Base-by-base conservation (phyloP, 2,113 vertebrate species). In the Apistogramma diplotaenia region DNA sequence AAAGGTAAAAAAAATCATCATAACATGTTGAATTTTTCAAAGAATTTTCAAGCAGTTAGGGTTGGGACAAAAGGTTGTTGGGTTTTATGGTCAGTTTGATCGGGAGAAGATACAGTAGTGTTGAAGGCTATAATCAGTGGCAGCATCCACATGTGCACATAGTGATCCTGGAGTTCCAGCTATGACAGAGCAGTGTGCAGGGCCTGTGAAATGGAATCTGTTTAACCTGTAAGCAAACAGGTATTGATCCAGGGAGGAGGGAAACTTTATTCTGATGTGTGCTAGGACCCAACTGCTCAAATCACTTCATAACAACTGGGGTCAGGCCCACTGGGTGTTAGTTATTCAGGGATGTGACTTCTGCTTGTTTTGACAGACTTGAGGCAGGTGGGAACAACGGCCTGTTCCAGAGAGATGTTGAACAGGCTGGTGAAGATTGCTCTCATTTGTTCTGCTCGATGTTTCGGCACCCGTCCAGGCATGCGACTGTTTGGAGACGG, bases 181-280 rank as follows among this genome's bases (percentile, higher is more conserved):
- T 67, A 23, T 11, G 0, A 67, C 23, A 46, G 62, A 23, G 43
- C 9, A 1, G 25, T 27, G 62, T 46, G 23, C 43, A 43, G 37
- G 37, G 61, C 37, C 21, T 8, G 61, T 18, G 15, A 67, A 67
- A 67, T 46, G 37, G 25, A 37, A 46, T 67, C 23, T 40, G 37
- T 46, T 67, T 46, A 3, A 67, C 23, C 8, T 18, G 15, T 46
- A 65, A 65, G 21, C 43, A 46, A 67, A 46, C 0, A 0, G 43
- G 37, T 46, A 46, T 46, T 67, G 25, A 27, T 67, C 13, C 10
- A 18, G 8, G 23, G 4, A 62, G 35, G 1, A 11, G 23, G 37
- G 37, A 18, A 37, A 25, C 61, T 37, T 65, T 43, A 25, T 0
- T 12, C 61, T 43, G 8, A 25, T 65, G n/a, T 0, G 21, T 65